Percentiles rank a stretch among this genome's conserved stretches.
Conservation (phyloP, 2,797 vertebrate genomes). For the Xiphophorus birchmanni region DNA sequence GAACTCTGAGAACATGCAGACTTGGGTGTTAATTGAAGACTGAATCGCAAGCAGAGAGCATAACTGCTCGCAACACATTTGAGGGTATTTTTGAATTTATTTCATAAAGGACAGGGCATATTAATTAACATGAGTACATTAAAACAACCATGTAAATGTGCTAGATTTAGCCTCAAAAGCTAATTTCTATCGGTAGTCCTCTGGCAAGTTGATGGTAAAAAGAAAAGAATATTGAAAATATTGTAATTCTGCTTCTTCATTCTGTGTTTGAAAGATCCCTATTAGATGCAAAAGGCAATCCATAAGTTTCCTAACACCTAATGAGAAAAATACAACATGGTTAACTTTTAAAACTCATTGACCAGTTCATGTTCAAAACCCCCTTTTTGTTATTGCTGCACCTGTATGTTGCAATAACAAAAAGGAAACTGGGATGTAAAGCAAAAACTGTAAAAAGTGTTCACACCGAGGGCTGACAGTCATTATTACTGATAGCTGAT, state of each 20-base stretch:
- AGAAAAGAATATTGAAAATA: neutral
- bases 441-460: neutral
- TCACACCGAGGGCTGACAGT: too few relatives aligned
- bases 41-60: neutral
- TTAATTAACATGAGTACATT: too few relatives aligned
- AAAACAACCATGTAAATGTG: too few relatives aligned
- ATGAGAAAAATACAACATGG: neutral
- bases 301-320: neutral
- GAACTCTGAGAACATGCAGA: neutral
- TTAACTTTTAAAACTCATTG: neutral
- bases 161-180: too few relatives aligned
- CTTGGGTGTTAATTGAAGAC: neutral
- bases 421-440: neutral
- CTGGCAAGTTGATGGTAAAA: too few relatives aligned
- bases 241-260: neutral
- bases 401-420: too few relatives aligned
- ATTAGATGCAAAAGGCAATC: neutral
- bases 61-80: neutral
- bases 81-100: too few relatives aligned
- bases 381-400: too few relatives aligned
- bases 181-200: too few relatives aligned
- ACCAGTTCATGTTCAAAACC: too few relatives aligned
- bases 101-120: too few relatives aligned
- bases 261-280: neutral
- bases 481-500: too few relatives aligned